Evolutionary conservation across 1,140 invertebrate species (phyloP).

Genomic region (Cephus cinctus): DNA sequence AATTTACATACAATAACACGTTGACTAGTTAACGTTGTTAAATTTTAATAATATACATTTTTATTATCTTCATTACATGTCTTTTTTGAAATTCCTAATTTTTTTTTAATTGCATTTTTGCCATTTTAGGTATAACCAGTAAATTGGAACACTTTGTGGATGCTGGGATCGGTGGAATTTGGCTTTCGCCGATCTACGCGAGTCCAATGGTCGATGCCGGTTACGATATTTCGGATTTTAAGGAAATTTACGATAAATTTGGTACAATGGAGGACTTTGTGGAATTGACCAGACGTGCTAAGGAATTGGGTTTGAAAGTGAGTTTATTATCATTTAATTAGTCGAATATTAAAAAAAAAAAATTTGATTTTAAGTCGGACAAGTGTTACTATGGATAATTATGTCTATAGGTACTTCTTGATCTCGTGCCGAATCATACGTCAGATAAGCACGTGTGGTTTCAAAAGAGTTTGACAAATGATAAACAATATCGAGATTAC

Average conservation of each 20-base stretch:
- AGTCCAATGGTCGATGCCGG: slow-evolving; percentile 53
- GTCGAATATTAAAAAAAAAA: no score
- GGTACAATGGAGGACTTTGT: slow-evolving; percentile 57
- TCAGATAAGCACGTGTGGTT: slow-evolving; percentile 70
- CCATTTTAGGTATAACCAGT: background rate
- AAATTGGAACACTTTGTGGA: slow-evolving; percentile 26
- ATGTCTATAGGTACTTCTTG: no score
- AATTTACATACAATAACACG: no score
- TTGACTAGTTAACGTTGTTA: no score
- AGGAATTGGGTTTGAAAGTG: background rate
- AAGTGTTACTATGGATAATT: no score
- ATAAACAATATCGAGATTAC: slow-evolving; percentile 58
- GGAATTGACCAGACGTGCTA: no score
- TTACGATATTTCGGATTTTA: slow-evolving; percentile 47
- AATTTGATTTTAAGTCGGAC: no score
- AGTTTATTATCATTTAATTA: no score
- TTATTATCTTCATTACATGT: no score
- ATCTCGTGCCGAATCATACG: slow-evolving; percentile 64
- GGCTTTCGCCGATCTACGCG: slow-evolving; percentile 54
- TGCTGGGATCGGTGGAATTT: slow-evolving; percentile 34
- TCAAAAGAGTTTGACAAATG: slow-evolving; percentile 54
- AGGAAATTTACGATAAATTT: slow-evolving; percentile 45
- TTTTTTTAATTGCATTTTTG: no score
- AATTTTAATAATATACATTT: no score
- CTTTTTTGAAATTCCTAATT: no score